Conservation (phyloP, 1,140 invertebrate genomes). For the Neoseiulus cucumeris region DNA sequence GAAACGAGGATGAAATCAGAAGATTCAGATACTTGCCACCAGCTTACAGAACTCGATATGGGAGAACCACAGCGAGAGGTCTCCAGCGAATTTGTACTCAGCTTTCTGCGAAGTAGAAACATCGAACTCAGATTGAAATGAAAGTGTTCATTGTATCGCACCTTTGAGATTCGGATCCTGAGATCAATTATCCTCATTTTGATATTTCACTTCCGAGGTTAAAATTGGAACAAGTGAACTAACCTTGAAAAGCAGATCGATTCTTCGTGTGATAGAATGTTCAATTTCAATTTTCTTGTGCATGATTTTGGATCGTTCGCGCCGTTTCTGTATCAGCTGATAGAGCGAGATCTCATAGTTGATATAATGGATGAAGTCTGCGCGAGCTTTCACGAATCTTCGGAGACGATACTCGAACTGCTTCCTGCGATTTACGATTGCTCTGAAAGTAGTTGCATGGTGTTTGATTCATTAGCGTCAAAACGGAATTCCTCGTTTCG, state of each 20-base stretch:
- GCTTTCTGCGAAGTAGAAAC: constrained; percentile 1
- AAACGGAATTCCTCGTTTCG: no score
- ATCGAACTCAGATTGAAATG: no score
- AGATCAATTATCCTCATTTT: no score
- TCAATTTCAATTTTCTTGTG: constrained; percentile 2
- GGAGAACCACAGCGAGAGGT: constrained; percentile 3
- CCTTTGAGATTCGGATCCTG: no score
- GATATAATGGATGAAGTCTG: neutral
- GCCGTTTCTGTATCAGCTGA: neutral
- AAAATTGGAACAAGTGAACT: neutral
- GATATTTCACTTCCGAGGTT: no score
- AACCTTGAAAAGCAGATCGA: constrained; percentile 4
- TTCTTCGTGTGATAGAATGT: neutral
- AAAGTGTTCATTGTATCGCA: no score
- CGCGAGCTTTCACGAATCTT: neutral
- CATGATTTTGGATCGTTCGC: neutral
- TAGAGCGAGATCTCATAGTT: neutral
- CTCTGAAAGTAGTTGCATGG: neutral
- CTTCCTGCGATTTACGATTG: neutral
- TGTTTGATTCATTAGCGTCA: no score
- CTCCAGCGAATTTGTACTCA: neutral
- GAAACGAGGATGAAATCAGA: neutral
- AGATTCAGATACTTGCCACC: neutral
- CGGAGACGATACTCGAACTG: neutral
- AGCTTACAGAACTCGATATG: constrained; percentile 9